Percentiles rank a stretch among this genome's conserved stretches.
Conservation (phyloP, 2,888 invertebrate species). For the Eugnorisma glareosa region DNA sequence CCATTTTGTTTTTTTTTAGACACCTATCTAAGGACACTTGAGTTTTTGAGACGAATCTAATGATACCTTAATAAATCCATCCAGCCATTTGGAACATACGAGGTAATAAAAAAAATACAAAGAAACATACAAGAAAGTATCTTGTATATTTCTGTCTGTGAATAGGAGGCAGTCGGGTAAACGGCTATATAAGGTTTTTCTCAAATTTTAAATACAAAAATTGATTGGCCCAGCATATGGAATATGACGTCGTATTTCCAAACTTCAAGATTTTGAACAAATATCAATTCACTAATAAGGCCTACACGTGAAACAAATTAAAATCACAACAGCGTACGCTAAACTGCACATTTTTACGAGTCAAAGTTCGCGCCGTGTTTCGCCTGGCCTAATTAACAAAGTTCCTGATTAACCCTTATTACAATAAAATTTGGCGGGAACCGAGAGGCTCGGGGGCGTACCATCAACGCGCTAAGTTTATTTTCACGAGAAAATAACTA, state of each 20-base stretch:
- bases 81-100: no score
- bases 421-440: constrained; percentile 64
- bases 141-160: no score
- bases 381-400: constrained; percentile 62
- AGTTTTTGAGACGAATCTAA: no score
- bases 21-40: no score
- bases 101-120: no score
- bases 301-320: constrained; percentile 60
- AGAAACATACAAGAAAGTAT: no score
- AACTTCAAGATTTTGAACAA: constrained; percentile 24
- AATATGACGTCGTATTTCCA: constrained; percentile 7
- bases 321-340: constrained; percentile 46
- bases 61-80: no score
- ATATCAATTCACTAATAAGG: constrained; percentile 30
- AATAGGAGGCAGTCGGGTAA: no score
- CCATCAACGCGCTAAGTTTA: constrained; percentile 68
- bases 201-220: neutral
- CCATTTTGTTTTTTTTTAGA: no score
- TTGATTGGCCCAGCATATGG: neutral
- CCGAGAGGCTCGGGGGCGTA: constrained; percentile 55
- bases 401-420: constrained; percentile 65
- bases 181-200: neutral
- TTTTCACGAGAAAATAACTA: constrained; percentile 70
- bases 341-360: constrained; percentile 61
- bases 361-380: constrained; percentile 56